Conservation (phyloP, 1,140 invertebrate species). For the Drosophila tani region DNA sequence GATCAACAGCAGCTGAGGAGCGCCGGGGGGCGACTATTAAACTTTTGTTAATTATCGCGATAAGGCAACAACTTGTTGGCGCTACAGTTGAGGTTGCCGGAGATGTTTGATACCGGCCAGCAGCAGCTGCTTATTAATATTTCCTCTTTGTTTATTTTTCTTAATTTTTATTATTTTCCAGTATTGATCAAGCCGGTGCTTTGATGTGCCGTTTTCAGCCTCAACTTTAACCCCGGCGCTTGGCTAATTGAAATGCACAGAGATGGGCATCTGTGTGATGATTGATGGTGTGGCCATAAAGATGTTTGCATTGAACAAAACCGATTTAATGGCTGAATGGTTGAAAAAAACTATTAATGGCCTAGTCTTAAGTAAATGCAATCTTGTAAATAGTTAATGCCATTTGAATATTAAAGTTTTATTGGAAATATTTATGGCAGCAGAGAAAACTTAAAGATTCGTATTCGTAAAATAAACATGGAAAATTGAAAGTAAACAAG, state of each 20-base stretch:
- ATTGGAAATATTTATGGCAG: not conserved
- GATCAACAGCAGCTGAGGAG: slow-evolving; percentile 36
- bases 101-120: slow-evolving; percentile 6
- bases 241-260: slow-evolving; percentile 51
- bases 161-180: slow-evolving; percentile 5
- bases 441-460: no score
- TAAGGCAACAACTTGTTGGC: slow-evolving; percentile 54
- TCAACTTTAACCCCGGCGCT: slow-evolving; percentile 31
- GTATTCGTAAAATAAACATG: not conserved
- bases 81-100: slow-evolving; percentile 33
- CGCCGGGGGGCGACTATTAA: slow-evolving; percentile 54
- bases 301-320: slow-evolving; percentile 35
- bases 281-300: slow-evolving; percentile 39
- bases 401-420: slow-evolving; percentile 10
- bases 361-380: slow-evolving; percentile 19
- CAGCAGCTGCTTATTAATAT: slow-evolving; percentile 41
- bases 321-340: not conserved
- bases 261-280: slow-evolving; percentile 36
- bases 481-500: not conserved
- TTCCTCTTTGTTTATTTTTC: slow-evolving; percentile 21
- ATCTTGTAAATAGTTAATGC: slow-evolving; percentile 4
- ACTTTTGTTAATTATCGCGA: slow-evolving; percentile 70
- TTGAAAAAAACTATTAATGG: slow-evolving; percentile 1
- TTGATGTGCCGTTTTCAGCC: slow-evolving; percentile 38
- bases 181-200: slow-evolving; percentile 4